Percentiles rank a stretch among this genome's conserved stretches.
Evolutionary conservation across 1,140 invertebrate genomes (phyloP).

Genomic region (Orchesella cincta): DNA sequence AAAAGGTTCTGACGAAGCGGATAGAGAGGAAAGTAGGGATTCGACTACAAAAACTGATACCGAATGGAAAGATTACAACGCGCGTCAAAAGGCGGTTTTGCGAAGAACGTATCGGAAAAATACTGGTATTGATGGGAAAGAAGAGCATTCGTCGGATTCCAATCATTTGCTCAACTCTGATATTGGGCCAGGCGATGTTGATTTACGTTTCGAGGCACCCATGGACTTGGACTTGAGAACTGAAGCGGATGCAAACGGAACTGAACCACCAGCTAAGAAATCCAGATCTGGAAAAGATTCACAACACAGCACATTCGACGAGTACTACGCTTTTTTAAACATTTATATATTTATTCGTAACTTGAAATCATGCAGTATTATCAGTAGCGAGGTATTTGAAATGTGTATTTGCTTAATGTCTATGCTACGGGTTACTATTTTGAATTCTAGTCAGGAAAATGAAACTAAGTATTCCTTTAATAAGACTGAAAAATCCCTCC

Average conservation of each 20-base stretch:
- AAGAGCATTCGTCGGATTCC: conserved; percentile 6
- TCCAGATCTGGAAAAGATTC: conserved; percentile 19
- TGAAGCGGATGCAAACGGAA: not conserved
- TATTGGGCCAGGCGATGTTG: conserved; percentile 29
- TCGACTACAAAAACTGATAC: not conserved
- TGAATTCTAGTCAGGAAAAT: conserved; percentile 5
- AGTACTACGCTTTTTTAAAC: conserved; percentile 43
- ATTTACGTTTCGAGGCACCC: conserved; percentile 38
- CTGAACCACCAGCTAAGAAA: conserved; percentile 36
- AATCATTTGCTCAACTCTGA: not conserved
- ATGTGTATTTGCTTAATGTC: not conserved
- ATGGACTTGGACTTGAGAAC: conserved; percentile 44
- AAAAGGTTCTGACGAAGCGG: not conserved
- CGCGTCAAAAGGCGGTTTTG: conserved; percentile 33
- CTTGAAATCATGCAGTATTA: not conserved
- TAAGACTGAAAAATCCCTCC: not conserved
- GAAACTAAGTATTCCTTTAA: not conserved
- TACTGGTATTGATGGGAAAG: conserved; percentile 7
- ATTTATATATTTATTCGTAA: not conserved
- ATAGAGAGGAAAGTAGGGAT: not conserved
- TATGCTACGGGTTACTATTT: not conserved
- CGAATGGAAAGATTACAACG: conserved; percentile 23
- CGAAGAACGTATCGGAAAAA: conserved; percentile 42
- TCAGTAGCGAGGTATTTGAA: not conserved
- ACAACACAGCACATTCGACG: conserved; percentile 31